A percentile compares a stretch with the other conserved stretches of the same genome.
These are phyloP conservation scores for Petrolisthes cinctipes DNA, from an alignment of 2,888 invertebrate genomes.

Conservation along the genomic window DNA sequence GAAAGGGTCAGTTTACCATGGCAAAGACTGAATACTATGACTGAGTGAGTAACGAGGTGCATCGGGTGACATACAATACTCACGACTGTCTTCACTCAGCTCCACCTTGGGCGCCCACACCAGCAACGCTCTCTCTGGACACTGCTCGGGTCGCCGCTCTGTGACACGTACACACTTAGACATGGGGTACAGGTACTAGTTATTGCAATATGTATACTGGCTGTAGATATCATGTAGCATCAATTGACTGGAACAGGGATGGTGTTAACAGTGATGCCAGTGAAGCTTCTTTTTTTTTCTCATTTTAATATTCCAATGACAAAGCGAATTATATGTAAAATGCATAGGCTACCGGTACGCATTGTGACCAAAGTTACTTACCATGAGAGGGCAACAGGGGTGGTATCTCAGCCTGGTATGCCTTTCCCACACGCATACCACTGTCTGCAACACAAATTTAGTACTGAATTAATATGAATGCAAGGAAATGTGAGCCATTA, in stretches of 20 bases:
- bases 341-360: too few relatives aligned
- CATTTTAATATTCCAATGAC: too few relatives aligned
- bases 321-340: too few relatives aligned
- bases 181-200: background rate
- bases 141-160: constrained; percentile 67
- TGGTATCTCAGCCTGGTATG: constrained; percentile 65
- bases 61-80: constrained; percentile 69
- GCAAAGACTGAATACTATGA: background rate
- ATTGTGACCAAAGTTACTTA: constrained; percentile 2
- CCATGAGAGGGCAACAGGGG: constrained; percentile 55
- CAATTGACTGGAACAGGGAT: background rate
- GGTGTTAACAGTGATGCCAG: background rate
- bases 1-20: background rate
- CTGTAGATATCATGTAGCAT: background rate
- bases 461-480: background rate
- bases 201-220: background rate
- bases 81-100: constrained; percentile 90
- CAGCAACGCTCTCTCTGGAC: constrained; percentile 87
- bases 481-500: background rate
- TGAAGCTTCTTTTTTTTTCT: background rate
- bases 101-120: constrained; percentile 96
- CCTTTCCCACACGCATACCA: constrained; percentile 64
- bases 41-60: background rate
- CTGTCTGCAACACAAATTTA: constrained; percentile 46
- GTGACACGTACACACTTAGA: background rate